A percentile compares a stretch with the other conserved stretches of the same genome.
Evolutionary conservation across 2,797 vertebrate species (phyloP).

Genomic region (Hoplostethus atlanticus): DNA sequence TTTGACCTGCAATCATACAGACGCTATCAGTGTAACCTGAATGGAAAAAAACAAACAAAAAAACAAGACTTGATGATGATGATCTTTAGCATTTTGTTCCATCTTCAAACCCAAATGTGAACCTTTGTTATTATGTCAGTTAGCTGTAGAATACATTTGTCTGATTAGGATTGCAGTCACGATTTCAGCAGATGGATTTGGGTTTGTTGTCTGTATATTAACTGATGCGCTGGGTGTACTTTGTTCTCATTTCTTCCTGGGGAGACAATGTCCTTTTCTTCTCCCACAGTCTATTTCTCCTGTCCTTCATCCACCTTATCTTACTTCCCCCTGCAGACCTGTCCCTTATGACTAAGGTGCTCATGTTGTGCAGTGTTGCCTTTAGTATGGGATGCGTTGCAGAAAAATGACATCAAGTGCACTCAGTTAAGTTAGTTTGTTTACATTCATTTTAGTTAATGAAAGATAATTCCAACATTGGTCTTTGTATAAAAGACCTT

Average conservation of each 20-base stretch:
- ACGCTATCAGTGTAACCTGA: not conserved
- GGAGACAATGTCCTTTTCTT: too few relatives aligned
- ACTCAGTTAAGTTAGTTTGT: constrained; percentile 55
- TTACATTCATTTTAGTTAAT: constrained; percentile 52
- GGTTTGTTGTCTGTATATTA: not conserved
- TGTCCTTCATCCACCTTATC: constrained; percentile 5
- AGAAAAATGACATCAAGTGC: constrained; percentile 18
- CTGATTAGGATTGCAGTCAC: not conserved
- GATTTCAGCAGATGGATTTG: not conserved
- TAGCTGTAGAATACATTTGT: too few relatives aligned
- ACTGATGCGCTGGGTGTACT: not conserved
- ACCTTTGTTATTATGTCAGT: not conserved
- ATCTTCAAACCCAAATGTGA: not conserved
- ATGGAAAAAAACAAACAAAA: not conserved
- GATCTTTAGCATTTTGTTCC: not conserved
- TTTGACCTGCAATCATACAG: not conserved
- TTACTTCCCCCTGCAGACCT: not conserved
- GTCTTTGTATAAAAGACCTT: constrained; percentile 41
- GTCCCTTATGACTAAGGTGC: constrained; percentile 15
- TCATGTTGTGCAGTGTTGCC: constrained; percentile 18
- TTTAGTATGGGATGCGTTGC: constrained; percentile 56
- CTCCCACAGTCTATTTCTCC: not conserved
- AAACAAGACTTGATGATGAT: not conserved
- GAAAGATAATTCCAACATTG: constrained; percentile 32
- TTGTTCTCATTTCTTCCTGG: not conserved